Conservation (phyloP, 1,140 invertebrate species). For the Nasonia giraulti region DNA sequence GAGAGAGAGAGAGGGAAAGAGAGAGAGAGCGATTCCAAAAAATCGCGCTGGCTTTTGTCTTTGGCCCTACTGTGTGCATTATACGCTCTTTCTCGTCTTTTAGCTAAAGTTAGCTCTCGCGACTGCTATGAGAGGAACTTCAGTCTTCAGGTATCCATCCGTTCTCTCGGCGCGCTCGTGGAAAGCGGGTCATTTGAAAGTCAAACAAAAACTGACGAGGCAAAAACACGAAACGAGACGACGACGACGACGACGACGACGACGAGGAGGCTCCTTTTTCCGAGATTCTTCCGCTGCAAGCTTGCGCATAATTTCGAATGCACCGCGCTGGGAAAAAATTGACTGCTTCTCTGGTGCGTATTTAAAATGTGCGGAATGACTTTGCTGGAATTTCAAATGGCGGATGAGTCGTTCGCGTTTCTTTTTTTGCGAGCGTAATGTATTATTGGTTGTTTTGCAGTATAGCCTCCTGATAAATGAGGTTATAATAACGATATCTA, state of each 20-base stretch:
- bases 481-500: not conserved
- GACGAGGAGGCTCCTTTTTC: constrained; percentile 7
- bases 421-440: not conserved
- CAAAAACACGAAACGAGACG: constrained; percentile 42
- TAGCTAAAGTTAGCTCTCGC: not conserved
- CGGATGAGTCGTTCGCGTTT: no score
- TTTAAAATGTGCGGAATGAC: not conserved
- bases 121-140: not conserved
- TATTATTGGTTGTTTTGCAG: not conserved
- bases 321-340: not conserved
- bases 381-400: not conserved
- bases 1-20: no score
- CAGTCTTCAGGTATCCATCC: constrained; percentile 2
- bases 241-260: not conserved
- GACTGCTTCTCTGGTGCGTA: not conserved
- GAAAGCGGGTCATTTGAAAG: constrained; percentile 56
- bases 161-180: not conserved
- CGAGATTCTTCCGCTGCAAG: not conserved
- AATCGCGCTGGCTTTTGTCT: not conserved
- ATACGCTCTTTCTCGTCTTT: not conserved
- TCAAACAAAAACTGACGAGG: constrained; percentile 58
- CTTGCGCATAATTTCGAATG: not conserved
- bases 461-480: not conserved
- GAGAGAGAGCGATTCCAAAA: no score
- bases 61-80: not conserved